Evolutionary conservation across 1,140 invertebrate species (phyloP), one percentile per base, ranked within the genome.

Genomic region (Vanessa atalanta): DNA sequence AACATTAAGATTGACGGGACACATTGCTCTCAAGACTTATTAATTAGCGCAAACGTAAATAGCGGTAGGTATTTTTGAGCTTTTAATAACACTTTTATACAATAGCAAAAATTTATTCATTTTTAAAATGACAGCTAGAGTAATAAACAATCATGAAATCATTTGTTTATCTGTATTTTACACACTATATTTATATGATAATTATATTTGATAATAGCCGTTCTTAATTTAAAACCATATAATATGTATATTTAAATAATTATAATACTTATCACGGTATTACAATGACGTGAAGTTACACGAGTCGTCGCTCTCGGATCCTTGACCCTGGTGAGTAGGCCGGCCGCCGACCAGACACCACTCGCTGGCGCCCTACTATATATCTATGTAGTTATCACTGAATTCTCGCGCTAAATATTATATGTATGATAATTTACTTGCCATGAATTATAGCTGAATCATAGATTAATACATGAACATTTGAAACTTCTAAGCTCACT

Each of bases 291-390:
- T 65, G 50, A 23, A 61, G 63, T 66, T 57, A 55, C 70, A 72
- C 70, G 70, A 65, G 70, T 16, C 70, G 64, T 47, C 37, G 70
- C 37, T 65, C 37, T 65, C 37, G 66, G 51, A 72, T 65, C 70
- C 70, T 72, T 72, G 70, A 72, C 61, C 70, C 70, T 65, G 50
- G 14, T 57, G 61, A 65, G 70, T 65, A 72, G 63, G 70, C 70
- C 68, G 47, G 47, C 68, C 70, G 51, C 50, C 63, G 51, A 72
- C 70, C 70, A 72, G 70, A 72, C 70, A 65, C 50, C 70, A 53
- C 63, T 57, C 70, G 20, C 11, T 72, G 70, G 63, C 70, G 70
- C 51, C 70, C 61, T 65, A 55, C 48, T 63, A 50, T 47, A 16
- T 23, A 37, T 68, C 66, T 57, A 47, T 15, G 43, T n/a, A 43